phyloP scores from a whole-genome alignment of 1,140 invertebrate species.

The Drosophila teissieri region DNA sequence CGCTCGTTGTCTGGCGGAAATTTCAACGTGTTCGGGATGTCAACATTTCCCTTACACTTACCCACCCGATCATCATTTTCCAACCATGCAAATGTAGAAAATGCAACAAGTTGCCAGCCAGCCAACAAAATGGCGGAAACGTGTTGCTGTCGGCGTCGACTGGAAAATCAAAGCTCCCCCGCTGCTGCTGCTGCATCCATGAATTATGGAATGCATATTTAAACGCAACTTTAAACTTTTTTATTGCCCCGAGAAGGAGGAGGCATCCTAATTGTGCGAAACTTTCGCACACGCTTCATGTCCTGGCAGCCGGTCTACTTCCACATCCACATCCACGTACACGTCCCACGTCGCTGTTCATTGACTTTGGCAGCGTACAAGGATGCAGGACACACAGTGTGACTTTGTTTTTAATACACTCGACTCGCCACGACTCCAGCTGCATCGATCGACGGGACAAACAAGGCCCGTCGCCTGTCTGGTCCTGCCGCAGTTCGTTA shows the following conservation, averaged over 20 bases:
- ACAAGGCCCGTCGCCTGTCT: constrained; percentile 65
- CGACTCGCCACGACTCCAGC: constrained; percentile 56
- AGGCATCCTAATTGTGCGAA: constrained; percentile 78
- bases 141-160: constrained; percentile 67
- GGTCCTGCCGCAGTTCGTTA: constrained; percentile 71
- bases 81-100: constrained; percentile 32
- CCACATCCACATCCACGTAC: background rate
- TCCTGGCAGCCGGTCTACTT: constrained; percentile 34
- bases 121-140: constrained; percentile 79
- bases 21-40: constrained; percentile 70
- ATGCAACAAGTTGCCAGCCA: constrained; percentile 74
- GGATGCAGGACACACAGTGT: constrained; percentile 69
- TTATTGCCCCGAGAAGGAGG: constrained; percentile 60
- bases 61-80: background rate
- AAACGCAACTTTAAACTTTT: constrained; percentile 81
- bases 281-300: constrained; percentile 74
- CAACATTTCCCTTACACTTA: constrained; percentile 33
- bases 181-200: constrained; percentile 7
- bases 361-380: constrained; percentile 75
- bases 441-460: constrained; percentile 75
- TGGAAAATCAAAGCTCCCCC: constrained; percentile 58
- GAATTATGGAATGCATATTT: constrained; percentile 81
- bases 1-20: constrained; percentile 59
- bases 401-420: constrained; percentile 83
- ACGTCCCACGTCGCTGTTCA: constrained; percentile 66